phyloP scores from a whole-genome alignment of 2,113 vertebrate species.

The Phyllostomus discolor region DNA sequence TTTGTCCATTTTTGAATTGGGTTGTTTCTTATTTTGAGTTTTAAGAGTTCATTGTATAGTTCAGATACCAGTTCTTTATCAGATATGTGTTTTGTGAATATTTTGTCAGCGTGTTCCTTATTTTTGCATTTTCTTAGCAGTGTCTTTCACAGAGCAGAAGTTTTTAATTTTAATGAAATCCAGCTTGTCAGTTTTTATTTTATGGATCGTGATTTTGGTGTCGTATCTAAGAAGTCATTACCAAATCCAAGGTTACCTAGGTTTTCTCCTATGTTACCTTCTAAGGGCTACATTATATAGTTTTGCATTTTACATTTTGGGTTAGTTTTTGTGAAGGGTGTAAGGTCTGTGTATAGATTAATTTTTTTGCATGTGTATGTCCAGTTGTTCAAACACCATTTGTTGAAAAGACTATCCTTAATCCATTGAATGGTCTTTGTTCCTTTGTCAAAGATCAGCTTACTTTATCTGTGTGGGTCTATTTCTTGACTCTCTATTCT shows the following conservation, averaged over 20 bases:
- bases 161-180: background rate
- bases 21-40: background rate
- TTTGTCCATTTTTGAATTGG: background rate
- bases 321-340: background rate
- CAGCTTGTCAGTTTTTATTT: background rate
- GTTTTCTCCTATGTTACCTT: background rate
- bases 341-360: background rate
- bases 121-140: too few species aligned
- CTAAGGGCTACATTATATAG: background rate
- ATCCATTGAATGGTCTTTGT: background rate
- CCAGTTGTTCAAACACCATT: background rate
- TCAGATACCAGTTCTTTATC: background rate
- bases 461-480: background rate
- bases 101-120: too few species aligned
- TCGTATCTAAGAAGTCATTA: background rate
- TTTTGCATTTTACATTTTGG: conserved; percentile 11
- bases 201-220: background rate
- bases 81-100: too few species aligned
- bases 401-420: background rate
- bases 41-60: background rate
- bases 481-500: background rate
- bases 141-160: background rate
- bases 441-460: background rate
- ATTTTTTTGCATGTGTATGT: background rate
- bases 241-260: background rate